Percentiles rank a stretch among this genome's conserved stretches.
Conservation (phyloP, 2,888 invertebrate genomes). For the Pterostichus madidus region DNA sequence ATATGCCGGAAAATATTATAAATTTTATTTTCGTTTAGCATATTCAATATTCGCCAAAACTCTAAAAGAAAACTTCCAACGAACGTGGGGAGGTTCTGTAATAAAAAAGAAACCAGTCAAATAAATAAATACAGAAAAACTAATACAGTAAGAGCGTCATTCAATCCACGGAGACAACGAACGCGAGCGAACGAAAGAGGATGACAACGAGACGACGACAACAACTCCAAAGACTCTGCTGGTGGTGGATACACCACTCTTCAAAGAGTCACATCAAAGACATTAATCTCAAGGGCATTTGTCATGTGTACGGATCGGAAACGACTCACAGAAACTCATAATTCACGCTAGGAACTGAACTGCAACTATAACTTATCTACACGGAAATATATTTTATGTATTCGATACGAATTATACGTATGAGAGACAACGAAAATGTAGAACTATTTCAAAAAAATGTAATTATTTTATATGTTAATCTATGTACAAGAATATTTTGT, state of each 20-base stretch:
- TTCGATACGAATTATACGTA: too few species aligned
- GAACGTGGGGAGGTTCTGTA: conserved; percentile 4
- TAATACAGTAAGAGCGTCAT: conserved; percentile 44
- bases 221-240: conserved; percentile 10
- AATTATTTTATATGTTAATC: too few species aligned
- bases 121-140: conserved; percentile 47
- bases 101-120: conserved; percentile 28
- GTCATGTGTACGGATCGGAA: conserved; percentile 31
- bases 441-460: too few species aligned
- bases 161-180: neutral
- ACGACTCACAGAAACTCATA: conserved; percentile 33
- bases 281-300: conserved; percentile 57
- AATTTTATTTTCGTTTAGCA: conserved; percentile 54
- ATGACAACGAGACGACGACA: neutral
- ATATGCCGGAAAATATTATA: conserved; percentile 47
- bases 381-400: too few species aligned
- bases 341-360: neutral
- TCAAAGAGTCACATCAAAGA: conserved; percentile 63
- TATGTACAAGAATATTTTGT: too few species aligned
- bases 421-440: too few species aligned
- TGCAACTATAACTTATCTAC: too few species aligned
- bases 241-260: neutral
- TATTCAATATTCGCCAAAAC: conserved; percentile 46
- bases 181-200: neutral
- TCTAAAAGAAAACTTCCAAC: conserved; percentile 11